phyloP scores from a whole-genome alignment of 1,140 invertebrate species.

The Bombus vancouverensis region DNA sequence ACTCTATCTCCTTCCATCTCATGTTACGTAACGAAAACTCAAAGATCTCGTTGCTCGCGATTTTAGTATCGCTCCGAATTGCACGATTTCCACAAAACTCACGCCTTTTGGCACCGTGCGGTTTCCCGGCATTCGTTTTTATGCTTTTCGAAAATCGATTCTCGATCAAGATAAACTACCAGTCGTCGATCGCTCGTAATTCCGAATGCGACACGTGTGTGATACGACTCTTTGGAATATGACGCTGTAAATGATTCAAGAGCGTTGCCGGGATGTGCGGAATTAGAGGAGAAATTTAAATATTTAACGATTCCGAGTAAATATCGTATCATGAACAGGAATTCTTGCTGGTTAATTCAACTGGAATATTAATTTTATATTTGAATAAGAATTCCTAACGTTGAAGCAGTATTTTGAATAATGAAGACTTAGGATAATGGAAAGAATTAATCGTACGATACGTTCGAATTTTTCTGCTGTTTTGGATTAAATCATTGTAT shows the following conservation, averaged over 20 bases:
- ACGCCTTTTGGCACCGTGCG: no score
- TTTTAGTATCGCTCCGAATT: background rate
- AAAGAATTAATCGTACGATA: no score
- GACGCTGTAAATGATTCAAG: no score
- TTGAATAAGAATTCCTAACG: no score
- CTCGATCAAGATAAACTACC: background rate
- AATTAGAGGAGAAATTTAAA: background rate
- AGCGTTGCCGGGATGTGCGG: background rate
- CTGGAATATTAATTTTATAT: no score
- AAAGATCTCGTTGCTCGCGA: background rate
- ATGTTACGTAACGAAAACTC: background rate
- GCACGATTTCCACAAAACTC: background rate
- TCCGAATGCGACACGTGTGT: background rate
- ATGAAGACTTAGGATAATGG: no score
- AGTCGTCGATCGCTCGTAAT: background rate
- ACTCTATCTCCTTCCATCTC: background rate
- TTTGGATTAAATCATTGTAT: no score
- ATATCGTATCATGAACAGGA: no score
- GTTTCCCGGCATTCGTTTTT: background rate
- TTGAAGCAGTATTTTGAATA: no score
- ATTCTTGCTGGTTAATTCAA: no score
- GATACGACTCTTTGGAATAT: slow-evolving; percentile 7
- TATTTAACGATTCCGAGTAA: no score
- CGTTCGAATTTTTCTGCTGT: no score
- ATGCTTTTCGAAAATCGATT: background rate